Percentiles rank a stretch among this genome's conserved stretches.
phyloP scores from a whole-genome alignment of 2,888 invertebrate genomes.

The Dryobotodes eremita region DNA sequence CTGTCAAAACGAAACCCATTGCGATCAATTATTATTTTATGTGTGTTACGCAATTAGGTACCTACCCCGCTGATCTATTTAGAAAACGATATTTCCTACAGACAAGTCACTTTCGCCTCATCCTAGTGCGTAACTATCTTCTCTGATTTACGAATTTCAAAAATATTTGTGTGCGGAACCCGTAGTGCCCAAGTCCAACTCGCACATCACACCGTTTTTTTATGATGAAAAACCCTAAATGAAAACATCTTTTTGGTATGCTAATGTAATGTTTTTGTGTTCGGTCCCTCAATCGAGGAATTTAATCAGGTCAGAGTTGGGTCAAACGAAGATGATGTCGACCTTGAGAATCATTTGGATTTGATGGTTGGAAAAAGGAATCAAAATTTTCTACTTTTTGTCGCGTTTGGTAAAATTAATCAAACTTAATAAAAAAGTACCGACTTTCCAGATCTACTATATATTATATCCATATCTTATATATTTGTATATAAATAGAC shows the following conservation, averaged over 20 bases:
- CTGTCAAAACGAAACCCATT: too few species aligned
- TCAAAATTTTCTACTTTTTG: too few species aligned
- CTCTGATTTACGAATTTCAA: not conserved
- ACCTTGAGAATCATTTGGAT: slow-evolving; percentile 26
- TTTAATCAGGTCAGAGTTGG: slow-evolving; percentile 36
- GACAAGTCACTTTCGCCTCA: too few species aligned
- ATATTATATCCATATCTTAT: too few species aligned
- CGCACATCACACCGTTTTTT: not conserved
- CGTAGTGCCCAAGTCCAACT: fast-evolving
- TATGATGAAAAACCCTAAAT: slow-evolving; percentile 33
- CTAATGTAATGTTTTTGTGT: slow-evolving; percentile 42
- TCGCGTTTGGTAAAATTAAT: too few species aligned
- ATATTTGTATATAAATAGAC: too few species aligned
- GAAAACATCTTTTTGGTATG: slow-evolving; percentile 51
- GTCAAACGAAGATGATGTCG: slow-evolving; percentile 21
- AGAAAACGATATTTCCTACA: too few species aligned
- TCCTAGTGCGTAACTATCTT: not conserved
- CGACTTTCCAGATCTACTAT: not conserved
- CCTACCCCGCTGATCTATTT: too few species aligned
- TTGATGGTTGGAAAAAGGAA: not conserved
- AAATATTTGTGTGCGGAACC: slow-evolving; percentile 8
- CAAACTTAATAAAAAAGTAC: too few species aligned
- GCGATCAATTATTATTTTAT: too few species aligned
- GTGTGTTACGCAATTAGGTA: too few species aligned
- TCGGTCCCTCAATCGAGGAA: slow-evolving; percentile 1